Evolutionary conservation across 2,888 invertebrate genomes (phyloP).

Genomic region (Pterostichus madidus): DNA sequence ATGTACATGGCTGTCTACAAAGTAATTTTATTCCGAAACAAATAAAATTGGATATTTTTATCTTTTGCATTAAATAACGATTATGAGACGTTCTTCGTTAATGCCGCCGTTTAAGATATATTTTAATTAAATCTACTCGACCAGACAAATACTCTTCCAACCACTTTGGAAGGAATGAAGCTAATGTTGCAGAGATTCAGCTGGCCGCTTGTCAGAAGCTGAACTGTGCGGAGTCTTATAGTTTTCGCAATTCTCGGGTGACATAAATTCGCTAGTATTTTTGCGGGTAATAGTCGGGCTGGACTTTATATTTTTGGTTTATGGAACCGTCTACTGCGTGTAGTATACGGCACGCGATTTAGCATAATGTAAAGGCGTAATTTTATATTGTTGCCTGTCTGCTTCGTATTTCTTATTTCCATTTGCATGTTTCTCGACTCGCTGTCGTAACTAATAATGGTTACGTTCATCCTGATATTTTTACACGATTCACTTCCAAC

Average conservation of each 20-base stretch:
- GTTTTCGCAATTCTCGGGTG: conserved; percentile 30
- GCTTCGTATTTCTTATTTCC: conserved; percentile 61
- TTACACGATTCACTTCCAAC: conserved; percentile 71
- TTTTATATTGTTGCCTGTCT: conserved; percentile 60
- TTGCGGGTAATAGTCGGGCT: conserved; percentile 60
- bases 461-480: conserved; percentile 49
- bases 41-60: conserved; percentile 63
- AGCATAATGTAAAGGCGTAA: conserved; percentile 53
- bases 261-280: conserved; percentile 60
- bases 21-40: conserved; percentile 54
- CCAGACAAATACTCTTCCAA: conserved; percentile 7
- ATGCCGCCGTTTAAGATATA: conserved; percentile 64
- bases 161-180: background rate
- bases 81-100: conserved; percentile 62
- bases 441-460: conserved; percentile 66
- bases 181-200: background rate
- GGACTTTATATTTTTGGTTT: conserved; percentile 64
- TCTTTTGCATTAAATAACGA: conserved; percentile 66
- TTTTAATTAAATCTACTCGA: conserved; percentile 64
- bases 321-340: conserved; percentile 22
- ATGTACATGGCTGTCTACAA: conserved; percentile 27
- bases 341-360: conserved; percentile 23
- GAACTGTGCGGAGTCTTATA: background rate
- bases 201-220: conserved; percentile 12
- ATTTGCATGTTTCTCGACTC: conserved; percentile 57